phyloP scores from a whole-genome alignment of 2,113 vertebrate species.

The Prunella fulvescens region DNA sequence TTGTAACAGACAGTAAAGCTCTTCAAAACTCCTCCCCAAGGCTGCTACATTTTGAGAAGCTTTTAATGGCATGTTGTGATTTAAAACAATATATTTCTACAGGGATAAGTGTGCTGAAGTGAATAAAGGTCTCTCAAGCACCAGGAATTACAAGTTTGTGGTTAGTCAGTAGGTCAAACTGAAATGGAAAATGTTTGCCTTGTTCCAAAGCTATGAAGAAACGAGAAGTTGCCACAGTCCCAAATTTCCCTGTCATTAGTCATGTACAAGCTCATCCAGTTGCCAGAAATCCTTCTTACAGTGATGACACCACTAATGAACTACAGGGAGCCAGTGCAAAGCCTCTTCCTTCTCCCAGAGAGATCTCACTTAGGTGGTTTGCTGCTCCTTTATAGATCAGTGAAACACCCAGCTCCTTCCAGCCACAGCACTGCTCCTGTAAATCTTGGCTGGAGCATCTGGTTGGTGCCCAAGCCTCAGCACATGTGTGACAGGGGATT shows the following conservation, averaged over 20 bases:
- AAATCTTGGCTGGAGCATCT: not conserved
- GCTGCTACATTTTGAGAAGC: not conserved
- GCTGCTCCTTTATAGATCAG: not conserved
- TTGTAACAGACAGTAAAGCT: not conserved
- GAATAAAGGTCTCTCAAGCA: not conserved
- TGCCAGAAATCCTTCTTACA: not conserved
- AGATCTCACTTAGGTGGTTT: not conserved
- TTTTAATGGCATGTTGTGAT: not conserved
- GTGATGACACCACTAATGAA: not conserved
- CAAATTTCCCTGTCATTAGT: not conserved
- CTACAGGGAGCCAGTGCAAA: not conserved
- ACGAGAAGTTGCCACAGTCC: not conserved
- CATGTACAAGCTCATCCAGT: not conserved
- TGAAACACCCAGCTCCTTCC: not conserved
- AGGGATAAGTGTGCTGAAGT: not conserved
- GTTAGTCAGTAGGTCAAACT: not conserved
- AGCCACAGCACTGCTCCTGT: not conserved
- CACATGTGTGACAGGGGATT: rapidly evolving
- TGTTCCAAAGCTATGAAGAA: not conserved
- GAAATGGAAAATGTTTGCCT: not conserved
- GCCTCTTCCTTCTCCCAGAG: not conserved
- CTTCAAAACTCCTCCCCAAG: not conserved
- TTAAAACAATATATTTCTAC: not conserved
- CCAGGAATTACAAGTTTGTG: not conserved
- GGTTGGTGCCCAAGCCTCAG: not conserved